Evolutionary conservation across 2,797 vertebrate species (phyloP).

Genomic region (Scolopax rusticola): DNA sequence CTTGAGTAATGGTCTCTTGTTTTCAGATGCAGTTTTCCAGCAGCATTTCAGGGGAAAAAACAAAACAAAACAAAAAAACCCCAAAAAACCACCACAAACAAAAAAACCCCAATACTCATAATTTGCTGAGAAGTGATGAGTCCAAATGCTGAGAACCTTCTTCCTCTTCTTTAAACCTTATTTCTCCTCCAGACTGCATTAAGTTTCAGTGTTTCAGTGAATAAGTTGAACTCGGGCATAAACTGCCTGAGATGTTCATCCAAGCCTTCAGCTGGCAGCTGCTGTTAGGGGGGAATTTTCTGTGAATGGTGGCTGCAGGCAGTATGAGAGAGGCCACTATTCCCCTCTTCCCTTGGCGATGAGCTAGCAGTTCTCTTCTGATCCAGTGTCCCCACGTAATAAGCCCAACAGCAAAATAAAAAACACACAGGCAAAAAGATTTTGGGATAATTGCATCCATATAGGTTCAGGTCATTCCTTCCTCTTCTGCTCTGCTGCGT

Average conservation of each 20-base stretch:
- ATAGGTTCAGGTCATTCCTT: background rate
- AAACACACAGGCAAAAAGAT: background rate
- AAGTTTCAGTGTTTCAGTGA: background rate
- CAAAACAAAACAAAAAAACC: too few relatives aligned
- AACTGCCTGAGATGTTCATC: background rate
- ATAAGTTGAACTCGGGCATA: background rate
- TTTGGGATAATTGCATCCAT: background rate
- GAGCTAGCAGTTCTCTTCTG: background rate
- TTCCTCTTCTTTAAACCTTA: background rate
- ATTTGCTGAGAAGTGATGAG: background rate
- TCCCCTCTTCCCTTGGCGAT: background rate
- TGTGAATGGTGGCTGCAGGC: background rate
- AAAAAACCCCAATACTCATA: background rate
- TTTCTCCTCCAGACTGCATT: background rate
- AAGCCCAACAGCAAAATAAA: background rate
- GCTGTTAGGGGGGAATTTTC: background rate
- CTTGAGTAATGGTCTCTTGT: background rate
- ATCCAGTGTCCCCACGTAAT: background rate
- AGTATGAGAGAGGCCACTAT: background rate
- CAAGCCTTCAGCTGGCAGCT: background rate
- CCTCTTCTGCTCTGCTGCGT: background rate
- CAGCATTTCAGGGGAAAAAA: background rate
- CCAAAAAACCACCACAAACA: too few relatives aligned
- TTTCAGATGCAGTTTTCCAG: background rate
- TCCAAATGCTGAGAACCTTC: background rate